Base-by-base conservation (phyloP, 2,888 invertebrate genomes). In the Deilephila elpenor region DNA sequence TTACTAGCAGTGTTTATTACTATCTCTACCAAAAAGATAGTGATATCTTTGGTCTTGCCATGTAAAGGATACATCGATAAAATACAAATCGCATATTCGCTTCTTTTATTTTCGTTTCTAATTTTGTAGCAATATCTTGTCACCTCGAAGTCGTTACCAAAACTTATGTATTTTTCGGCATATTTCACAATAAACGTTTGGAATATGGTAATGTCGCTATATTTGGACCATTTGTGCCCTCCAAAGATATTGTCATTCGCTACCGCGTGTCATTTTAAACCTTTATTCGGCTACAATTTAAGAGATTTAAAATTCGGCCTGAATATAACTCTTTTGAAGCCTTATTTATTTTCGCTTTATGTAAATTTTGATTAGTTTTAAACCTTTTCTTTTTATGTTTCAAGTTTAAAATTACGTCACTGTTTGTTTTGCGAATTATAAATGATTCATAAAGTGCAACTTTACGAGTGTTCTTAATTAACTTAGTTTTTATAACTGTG, bases 311-410 rank as follows among this genome's bases (percentile, higher is more conserved):
- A 71, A 71, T 56, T 71, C 56, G 56, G 32, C 14, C 44, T 32
- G 70, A 71, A 29, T 1, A 70, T 70, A 71, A 71, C 32, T 71
- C 64, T 64, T 64, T 71, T 71, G 11, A 56, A 71, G 29, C 11
- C 56, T 56, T 56, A 71, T 71, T 71, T 71, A 70, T 53, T 53
- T 70, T 70, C 17, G 29, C 32, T 70, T 70, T 70, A 71, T 59
- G 70, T 56, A 71, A 34, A 56, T 71, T 71, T 70, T 56, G 53
- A 70, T 70, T 71, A 34, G 70, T 5, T 71, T 56, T 56, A 34
- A 19, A 70, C 25, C 32, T 70, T 70, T 67, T 29, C 32, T 71
- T 56, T 71, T 56, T 32, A 53, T 8, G 19, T 5, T 67, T 34
- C 19, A 34, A 29, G 25, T 64, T 56, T 59, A 70, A 8, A n/a